Percentiles rank a stretch among this genome's conserved stretches.
phyloP scores from a whole-genome alignment of 2,888 invertebrate genomes.

The Amphimallon solstitiale region DNA sequence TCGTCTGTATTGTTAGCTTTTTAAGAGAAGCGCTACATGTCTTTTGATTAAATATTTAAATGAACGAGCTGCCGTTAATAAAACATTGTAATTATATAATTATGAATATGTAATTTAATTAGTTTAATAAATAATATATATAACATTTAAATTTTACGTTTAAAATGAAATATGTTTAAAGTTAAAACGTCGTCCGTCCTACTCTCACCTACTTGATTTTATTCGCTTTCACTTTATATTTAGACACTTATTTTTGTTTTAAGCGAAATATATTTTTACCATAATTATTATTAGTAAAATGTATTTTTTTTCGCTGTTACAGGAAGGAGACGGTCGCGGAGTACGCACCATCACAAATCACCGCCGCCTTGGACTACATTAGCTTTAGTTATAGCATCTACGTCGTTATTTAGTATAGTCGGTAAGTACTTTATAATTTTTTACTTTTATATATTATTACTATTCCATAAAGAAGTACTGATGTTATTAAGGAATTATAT shows the following conservation, averaged over 20 bases:
- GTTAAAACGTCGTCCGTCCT: too few relatives aligned
- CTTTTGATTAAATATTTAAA: too few relatives aligned
- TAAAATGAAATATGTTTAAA: too few relatives aligned
- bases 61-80: too few relatives aligned
- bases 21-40: too few relatives aligned
- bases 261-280: neutral
- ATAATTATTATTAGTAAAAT: slow-evolving; percentile 13
- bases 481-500: neutral
- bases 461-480: neutral
- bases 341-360: slow-evolving; percentile 58
- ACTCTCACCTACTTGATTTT: neutral
- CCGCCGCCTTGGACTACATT: slow-evolving; percentile 62
- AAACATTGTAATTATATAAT: too few relatives aligned
- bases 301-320: slow-evolving; percentile 51
- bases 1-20: too few relatives aligned
- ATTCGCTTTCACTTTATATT: neutral
- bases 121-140: too few relatives aligned
- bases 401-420: slow-evolving; percentile 62
- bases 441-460: slow-evolving; percentile 13
- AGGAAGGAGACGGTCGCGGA: slow-evolving; percentile 61
- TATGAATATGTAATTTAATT: too few relatives aligned
- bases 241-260: neutral
- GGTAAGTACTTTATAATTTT: too few relatives aligned
- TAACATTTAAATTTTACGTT: too few relatives aligned
- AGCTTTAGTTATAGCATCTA: slow-evolving; percentile 61